Evolutionary conservation across 2,797 vertebrate genomes (phyloP).

Genomic region (Helicolenus hilgendorfi): DNA sequence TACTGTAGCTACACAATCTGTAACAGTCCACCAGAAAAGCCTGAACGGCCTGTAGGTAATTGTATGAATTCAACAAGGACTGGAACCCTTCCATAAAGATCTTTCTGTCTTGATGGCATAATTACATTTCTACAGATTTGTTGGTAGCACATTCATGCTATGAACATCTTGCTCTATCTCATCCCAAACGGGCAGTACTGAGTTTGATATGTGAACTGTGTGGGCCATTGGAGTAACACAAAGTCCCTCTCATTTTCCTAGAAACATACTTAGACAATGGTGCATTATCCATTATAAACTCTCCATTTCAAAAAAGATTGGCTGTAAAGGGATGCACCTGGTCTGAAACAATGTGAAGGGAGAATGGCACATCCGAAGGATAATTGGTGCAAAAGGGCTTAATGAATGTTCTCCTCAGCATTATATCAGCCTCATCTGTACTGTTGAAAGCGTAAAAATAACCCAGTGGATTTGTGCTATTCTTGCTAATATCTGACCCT

Average conservation of each 20-base stretch:
- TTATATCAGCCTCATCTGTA: conserved; percentile 11
- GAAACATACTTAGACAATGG: conserved; percentile 28
- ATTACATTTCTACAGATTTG: neutral
- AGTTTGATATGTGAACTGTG: neutral
- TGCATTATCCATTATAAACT: conserved; percentile 13
- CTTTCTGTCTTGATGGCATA: neutral
- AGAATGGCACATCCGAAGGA: neutral
- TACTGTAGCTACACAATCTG: neutral
- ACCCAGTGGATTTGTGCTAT: conserved; percentile 5
- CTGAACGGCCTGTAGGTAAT: neutral
- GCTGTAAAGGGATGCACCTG: conserved; percentile 35
- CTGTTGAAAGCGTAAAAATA: conserved; percentile 4
- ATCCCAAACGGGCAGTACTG: neutral
- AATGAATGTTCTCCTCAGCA: conserved; percentile 26
- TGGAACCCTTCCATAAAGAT: neutral
- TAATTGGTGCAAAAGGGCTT: conserved; percentile 42
- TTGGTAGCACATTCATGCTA: neutral
- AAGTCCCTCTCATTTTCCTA: neutral
- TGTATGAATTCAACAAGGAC: neutral
- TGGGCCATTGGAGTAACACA: neutral
- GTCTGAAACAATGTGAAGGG: conserved; percentile 12
- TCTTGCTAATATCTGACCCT: conserved; percentile 21
- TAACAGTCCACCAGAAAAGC: neutral
- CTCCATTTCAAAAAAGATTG: conserved; percentile 24
- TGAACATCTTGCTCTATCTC: neutral